Percentiles rank a stretch among this genome's conserved stretches.
Conservation (phyloP, 2,797 vertebrate species). For the Phrynocephalus guinanensis region DNA sequence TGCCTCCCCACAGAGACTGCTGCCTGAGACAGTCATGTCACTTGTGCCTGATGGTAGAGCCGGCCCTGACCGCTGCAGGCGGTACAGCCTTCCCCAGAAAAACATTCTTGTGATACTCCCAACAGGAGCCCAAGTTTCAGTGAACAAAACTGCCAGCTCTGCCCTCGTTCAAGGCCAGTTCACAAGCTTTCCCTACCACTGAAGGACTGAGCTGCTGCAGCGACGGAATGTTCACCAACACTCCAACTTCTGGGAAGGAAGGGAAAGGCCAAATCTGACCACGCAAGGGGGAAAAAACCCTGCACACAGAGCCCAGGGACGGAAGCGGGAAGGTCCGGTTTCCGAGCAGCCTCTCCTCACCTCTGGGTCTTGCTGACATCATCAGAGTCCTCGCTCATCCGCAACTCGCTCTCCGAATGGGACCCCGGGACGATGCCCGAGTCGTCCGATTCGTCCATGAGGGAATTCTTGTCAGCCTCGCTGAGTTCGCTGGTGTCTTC, state of each 20-base stretch:
- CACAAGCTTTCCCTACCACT: too few species aligned
- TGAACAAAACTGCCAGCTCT: background rate
- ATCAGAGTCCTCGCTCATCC: constrained; percentile 80
- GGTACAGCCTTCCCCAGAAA: too few species aligned
- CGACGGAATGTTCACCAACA: background rate
- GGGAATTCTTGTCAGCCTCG: constrained; percentile 82
- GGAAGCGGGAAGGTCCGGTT: background rate
- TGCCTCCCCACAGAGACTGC: too few species aligned
- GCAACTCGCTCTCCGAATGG: constrained; percentile 79
- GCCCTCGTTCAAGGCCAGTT: too few species aligned
- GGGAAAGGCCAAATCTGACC: background rate
- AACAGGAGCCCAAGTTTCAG: background rate
- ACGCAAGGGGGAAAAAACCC: background rate
- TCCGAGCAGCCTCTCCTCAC: constrained; percentile 60
- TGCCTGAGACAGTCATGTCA: too few species aligned
- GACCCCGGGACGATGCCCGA: constrained; percentile 87
- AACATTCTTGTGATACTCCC: too few species aligned
- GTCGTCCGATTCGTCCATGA: constrained; percentile 85
- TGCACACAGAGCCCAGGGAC: too few species aligned
- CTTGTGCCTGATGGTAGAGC: too few species aligned
- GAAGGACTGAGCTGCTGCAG: background rate
- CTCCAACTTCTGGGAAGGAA: background rate
- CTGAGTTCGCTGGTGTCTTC: constrained; percentile 86
- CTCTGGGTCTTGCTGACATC: constrained; percentile 84
- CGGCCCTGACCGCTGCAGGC: too few species aligned